Conservation (phyloP, 2,888 invertebrate genomes). For the Notodonta dromedarius region DNA sequence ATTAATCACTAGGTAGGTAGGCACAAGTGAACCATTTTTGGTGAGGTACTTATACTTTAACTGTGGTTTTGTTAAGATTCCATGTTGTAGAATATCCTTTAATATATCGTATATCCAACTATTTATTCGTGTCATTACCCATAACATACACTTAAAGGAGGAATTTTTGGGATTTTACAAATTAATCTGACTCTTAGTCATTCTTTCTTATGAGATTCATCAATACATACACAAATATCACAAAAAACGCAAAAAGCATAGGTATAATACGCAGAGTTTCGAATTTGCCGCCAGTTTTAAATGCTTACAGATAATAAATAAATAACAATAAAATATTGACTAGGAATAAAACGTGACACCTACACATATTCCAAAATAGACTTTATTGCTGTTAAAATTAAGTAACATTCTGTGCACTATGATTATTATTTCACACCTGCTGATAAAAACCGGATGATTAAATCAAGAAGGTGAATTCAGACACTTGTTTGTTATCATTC, state of each 20-base stretch:
- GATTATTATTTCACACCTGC: background rate
- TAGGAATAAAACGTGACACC: background rate
- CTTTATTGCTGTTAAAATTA: background rate
- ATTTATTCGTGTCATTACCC: no score
- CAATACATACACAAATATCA: no score
- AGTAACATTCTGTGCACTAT: background rate
- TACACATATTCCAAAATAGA: background rate
- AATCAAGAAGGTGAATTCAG: background rate
- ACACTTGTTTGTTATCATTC: background rate
- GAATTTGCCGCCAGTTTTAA: background rate
- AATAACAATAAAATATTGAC: background rate
- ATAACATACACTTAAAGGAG: no score
- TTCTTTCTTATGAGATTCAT: no score
- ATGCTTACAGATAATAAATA: background rate
- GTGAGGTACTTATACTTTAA: no score
- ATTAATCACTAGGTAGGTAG: no score
- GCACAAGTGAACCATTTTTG: no score
- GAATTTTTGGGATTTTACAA: no score
- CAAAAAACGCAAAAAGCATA: background rate
- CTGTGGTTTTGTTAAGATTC: no score
- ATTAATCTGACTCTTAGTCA: no score
- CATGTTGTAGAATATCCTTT: no score
- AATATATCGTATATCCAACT: no score
- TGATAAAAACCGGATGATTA: conserved; percentile 5
- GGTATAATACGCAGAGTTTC: background rate